Base-by-base conservation (phyloP, 2,797 vertebrate genomes). In the Alfaro cultratus region DNA sequence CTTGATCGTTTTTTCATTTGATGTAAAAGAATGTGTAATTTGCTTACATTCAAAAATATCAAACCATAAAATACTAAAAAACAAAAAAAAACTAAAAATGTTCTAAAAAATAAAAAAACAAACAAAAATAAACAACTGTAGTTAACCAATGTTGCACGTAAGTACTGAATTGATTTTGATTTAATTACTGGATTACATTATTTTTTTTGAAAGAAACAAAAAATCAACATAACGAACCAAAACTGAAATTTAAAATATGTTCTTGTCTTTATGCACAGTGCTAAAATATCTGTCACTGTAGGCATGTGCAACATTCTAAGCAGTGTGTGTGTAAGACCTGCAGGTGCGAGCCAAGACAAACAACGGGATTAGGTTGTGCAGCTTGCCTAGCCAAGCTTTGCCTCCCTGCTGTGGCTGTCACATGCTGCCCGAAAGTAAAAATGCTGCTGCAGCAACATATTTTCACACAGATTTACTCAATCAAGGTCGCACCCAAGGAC, bases 301-400 rank as follows among this genome's bases (percentile, higher is more conserved):
- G 75, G 13, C 13, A 45, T 31, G 29, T 49, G 73, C 46, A 70
- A 79, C 55, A 85, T 55, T 75, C 72, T 86, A 57, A 78, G 73
- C 75, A 75, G 57, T 81, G 62, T 46, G 62, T 46, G 39, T 23
- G 74, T 34, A 45, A 84, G 47, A 81, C 77, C 57, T 23, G n/a
- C 83, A 89, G 91, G 96, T 91, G 75, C 82, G 46, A 83, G 87
- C 87, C 83, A 86, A 82, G 62, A 84, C 80, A 81, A 84, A 71
- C 91, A 93, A 94, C 92, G 91, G 90, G 95, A 96, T 96, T 95
- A 95, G 84, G 81, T 70, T 18, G 72, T 83, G 88, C 75, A 55
- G 84, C 74, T 78, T 88, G 84, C 83, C 77, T 21, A 71, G 78
- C 80, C 49, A 41, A 82, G 85, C 74, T 91, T 80, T 87, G 77